Evolutionary conservation across 2,888 invertebrate species (phyloP).

Genomic region (Empis stercorea): DNA sequence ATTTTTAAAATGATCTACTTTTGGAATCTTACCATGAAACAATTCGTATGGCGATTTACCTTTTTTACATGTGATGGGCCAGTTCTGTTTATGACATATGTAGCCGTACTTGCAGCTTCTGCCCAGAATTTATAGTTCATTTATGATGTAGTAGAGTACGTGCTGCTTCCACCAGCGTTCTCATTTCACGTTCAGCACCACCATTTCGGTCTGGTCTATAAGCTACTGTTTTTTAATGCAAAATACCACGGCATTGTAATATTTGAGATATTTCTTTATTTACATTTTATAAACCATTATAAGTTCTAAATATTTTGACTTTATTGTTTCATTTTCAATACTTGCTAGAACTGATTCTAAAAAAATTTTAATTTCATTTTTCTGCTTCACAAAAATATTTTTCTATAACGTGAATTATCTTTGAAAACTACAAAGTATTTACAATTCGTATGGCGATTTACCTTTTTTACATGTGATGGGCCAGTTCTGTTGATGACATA

Average conservation of each 20-base stretch:
- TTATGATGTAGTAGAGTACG: background rate
- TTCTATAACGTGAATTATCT: too few species aligned
- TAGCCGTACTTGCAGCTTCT: too few species aligned
- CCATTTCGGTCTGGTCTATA: slow-evolving; percentile 1
- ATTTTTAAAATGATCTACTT: slow-evolving; percentile 10
- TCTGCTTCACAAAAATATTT: background rate
- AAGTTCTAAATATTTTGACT: background rate
- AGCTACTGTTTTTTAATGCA: background rate
- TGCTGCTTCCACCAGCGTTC: slow-evolving; percentile 1
- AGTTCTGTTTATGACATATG: too few species aligned
- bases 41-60: too few species aligned
- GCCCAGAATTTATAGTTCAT: too few species aligned
- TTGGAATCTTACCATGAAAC: background rate
- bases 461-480: too few species aligned
- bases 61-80: too few species aligned
- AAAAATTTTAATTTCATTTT: background rate
- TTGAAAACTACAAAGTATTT: too few species aligned
- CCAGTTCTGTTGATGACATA: too few species aligned
- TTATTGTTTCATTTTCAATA: background rate
- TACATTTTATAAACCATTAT: background rate
- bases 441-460: too few species aligned
- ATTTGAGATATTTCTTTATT: background rate
- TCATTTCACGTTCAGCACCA: background rate
- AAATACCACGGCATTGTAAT: background rate
- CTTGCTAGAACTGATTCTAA: background rate